A percentile compares a stretch with the other conserved stretches of the same genome.
Evolutionary conservation across 92 coral and sea anemone species (phyloP).

Genomic region (Paragorgia papillata): DNA sequence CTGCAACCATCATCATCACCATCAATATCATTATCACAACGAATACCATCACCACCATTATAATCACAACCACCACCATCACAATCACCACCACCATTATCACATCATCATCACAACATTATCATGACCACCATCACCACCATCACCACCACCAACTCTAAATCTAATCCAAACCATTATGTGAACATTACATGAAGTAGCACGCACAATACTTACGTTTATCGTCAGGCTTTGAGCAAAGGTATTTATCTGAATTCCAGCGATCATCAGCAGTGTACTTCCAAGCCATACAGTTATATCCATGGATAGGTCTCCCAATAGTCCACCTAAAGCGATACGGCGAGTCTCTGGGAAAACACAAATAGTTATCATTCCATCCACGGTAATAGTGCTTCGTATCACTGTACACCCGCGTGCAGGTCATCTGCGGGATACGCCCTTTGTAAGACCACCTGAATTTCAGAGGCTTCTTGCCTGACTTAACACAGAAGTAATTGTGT

Average conservation of each 20-base stretch:
- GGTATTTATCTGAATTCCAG: conserved; percentile 3
- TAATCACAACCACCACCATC: no score
- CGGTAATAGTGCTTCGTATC: conserved; percentile 35
- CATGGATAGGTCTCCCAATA: conserved; percentile 9
- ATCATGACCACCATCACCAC: no score
- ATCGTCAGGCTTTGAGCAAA: conserved; percentile 24
- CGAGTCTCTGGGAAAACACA: conserved; percentile 65
- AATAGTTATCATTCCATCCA: conserved; percentile 66
- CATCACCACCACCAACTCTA: no score
- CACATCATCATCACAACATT: no score
- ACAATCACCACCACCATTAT: no score
- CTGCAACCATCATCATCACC: no score
- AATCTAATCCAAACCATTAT: no score
- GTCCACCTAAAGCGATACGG: conserved; percentile 66
- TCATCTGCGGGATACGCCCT: conserved; percentile 55
- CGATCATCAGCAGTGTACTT: conserved; percentile 8
- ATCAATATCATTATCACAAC: no score
- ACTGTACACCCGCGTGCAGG: conserved; percentile 55
- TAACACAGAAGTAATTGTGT: conserved; percentile 62
- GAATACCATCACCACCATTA: no score
- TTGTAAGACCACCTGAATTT: conserved; percentile 64
- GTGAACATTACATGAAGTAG: no score
- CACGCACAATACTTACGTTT: conserved; percentile 1
- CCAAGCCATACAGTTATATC: conserved; percentile 58
- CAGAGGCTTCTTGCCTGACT: conserved; percentile 57